Conservation (phyloP, 23 tunicate species). For the Botrylloides violaceus region DNA sequence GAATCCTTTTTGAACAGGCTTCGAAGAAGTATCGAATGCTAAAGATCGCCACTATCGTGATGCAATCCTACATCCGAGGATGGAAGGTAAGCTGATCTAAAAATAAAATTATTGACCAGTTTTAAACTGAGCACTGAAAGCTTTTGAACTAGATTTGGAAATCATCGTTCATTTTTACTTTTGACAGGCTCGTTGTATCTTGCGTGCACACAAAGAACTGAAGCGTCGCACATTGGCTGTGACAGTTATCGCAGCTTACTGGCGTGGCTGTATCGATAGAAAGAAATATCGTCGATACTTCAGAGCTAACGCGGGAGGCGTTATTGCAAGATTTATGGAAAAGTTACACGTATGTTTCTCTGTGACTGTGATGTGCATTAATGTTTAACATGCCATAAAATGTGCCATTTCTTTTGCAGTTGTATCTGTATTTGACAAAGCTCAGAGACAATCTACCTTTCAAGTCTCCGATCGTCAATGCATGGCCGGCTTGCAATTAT, state of each 20-base stretch:
- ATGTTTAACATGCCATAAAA: neutral
- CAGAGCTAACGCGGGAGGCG: slow-evolving; percentile 86
- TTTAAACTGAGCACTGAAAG: too few species aligned
- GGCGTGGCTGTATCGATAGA: slow-evolving; percentile 65
- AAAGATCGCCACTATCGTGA: slow-evolving; percentile 29
- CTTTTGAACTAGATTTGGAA: too few species aligned
- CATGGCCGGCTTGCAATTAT: slow-evolving; percentile 58
- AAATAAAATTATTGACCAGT: too few species aligned
- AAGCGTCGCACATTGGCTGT: slow-evolving; percentile 57
- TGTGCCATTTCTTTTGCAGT: slow-evolving; percentile 15
- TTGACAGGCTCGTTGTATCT: slow-evolving; percentile 54
- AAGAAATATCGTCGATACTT: slow-evolving; percentile 68
- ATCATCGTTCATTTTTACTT: too few species aligned
- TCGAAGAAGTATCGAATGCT: slow-evolving; percentile 30
- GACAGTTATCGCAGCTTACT: slow-evolving; percentile 79
- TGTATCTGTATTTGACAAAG: slow-evolving; percentile 38
- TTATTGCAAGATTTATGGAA: slow-evolving; percentile 82
- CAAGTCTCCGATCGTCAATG: slow-evolving; percentile 48
- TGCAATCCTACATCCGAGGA: slow-evolving; percentile 66
- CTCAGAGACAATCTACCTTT: slow-evolving; percentile 34
- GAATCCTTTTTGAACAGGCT: too few species aligned
- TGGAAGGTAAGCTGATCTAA: slow-evolving; percentile 53
- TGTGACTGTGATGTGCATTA: neutral
- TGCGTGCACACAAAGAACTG: slow-evolving; percentile 63
- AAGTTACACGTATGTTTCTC: slow-evolving; percentile 47